A percentile compares a stretch with the other conserved stretches of the same genome.
phyloP scores from a whole-genome alignment of 1,140 invertebrate species.

The Propsilocerus akamusi region DNA sequence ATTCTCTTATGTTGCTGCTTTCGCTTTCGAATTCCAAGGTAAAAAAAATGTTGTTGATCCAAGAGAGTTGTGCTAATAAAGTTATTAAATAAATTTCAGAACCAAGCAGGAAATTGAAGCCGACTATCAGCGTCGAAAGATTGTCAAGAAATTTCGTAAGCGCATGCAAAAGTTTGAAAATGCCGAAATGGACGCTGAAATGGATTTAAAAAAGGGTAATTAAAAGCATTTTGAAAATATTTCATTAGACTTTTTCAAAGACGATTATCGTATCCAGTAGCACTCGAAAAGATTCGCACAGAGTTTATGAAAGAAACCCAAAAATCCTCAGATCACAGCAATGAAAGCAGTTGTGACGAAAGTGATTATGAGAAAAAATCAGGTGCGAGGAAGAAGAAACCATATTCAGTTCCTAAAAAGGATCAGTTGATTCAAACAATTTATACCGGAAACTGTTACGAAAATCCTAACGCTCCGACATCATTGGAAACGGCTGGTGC shows the following conservation, averaged over 20 bases:
- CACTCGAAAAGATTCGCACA: background rate
- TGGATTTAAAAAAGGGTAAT: constrained; percentile 65
- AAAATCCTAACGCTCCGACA: background rate
- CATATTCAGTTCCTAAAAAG: background rate
- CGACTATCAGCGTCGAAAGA: constrained; percentile 64
- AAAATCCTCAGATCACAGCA: background rate
- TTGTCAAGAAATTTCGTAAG: constrained; percentile 62
- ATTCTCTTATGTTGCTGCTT: constrained; percentile 73
- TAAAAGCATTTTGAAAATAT: constrained; percentile 6
- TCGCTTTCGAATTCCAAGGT: constrained; percentile 63
- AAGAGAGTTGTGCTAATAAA: background rate
- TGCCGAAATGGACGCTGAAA: constrained; percentile 57
- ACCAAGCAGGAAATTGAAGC: constrained; percentile 89
- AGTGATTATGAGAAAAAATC: background rate
- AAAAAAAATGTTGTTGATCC: background rate
- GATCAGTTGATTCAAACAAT: background rate
- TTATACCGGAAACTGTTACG: background rate
- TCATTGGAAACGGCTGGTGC: background rate
- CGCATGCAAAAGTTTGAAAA: constrained; percentile 65
- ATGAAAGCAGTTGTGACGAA: background rate
- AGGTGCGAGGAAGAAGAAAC: background rate
- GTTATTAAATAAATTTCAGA: background rate
- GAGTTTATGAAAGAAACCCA: background rate
- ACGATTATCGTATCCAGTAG: background rate
- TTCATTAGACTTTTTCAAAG: background rate